Evolutionary conservation across 2,797 vertebrate genomes (phyloP).

Genomic region (Neopelma chrysocephalum): DNA sequence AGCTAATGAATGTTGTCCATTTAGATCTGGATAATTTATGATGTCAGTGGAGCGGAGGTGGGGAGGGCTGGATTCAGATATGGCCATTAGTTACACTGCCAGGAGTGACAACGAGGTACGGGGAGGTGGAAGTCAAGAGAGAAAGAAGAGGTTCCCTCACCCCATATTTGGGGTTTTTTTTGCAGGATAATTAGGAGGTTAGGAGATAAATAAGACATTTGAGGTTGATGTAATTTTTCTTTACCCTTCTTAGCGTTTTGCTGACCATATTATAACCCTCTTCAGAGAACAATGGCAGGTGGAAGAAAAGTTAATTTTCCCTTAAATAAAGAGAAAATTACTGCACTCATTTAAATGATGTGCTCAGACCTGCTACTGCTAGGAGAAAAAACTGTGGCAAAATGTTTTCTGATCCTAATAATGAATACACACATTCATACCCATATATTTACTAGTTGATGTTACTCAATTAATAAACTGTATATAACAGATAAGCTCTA

Average conservation of each 20-base stretch:
- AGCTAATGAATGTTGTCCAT: constrained; percentile 75
- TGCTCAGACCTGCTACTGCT: not conserved
- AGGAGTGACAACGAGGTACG: not conserved
- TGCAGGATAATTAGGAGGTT: not conserved
- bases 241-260: not conserved
- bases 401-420: not conserved
- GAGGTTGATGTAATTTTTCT: not conserved
- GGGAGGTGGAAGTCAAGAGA: not conserved
- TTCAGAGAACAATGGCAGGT: not conserved
- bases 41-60: constrained; percentile 50
- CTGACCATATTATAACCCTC: not conserved
- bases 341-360: not conserved
- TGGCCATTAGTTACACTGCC: constrained; percentile 3
- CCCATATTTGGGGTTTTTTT: not conserved
- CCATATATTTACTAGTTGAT: not conserved
- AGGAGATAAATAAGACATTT: not conserved
- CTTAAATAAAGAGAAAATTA: not conserved
- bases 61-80: constrained; percentile 44
- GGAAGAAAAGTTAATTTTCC: constrained; percentile 3
- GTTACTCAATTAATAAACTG: not conserved
- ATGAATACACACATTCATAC: not conserved
- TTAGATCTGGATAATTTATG: constrained; percentile 75
- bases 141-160: not conserved
- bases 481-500: not conserved
- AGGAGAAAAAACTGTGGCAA: not conserved